Conservation (phyloP, 2,113 vertebrate species). For the Macaca nemestrina region DNA sequence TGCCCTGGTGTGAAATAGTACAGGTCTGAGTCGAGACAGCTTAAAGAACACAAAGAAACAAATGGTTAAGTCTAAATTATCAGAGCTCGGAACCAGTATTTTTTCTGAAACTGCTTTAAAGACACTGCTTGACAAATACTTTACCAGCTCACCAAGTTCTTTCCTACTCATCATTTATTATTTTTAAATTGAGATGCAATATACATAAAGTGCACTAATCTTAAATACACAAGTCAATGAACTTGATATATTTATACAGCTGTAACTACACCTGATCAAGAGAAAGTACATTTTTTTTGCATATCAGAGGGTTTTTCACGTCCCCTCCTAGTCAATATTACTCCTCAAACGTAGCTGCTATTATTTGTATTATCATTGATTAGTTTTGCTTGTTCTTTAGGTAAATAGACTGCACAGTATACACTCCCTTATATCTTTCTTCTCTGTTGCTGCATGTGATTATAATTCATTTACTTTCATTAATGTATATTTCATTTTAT, state of each 20-base stretch:
- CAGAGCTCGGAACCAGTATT: not conserved
- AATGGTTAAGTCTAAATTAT: not conserved
- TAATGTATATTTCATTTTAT: not conserved
- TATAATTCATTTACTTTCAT: not conserved
- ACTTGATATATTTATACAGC: constrained; percentile 10
- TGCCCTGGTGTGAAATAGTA: not conserved
- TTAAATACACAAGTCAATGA: not conserved
- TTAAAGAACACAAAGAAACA: not conserved
- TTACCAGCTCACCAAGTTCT: not conserved
- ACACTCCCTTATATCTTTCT: not conserved
- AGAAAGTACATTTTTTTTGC: not conserved
- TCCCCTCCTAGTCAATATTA: not conserved
- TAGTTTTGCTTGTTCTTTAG: not conserved
- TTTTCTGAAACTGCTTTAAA: constrained; percentile 5
- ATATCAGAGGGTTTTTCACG: not conserved
- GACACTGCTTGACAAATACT: not conserved
- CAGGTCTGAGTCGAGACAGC: not conserved
- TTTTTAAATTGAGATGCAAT: not conserved
- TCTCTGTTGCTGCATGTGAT: not conserved
- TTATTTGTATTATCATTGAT: not conserved
- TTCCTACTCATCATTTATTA: not conserved
- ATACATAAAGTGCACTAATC: not conserved
- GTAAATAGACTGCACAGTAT: not conserved
- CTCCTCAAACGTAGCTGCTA: not conserved
- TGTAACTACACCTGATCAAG: not conserved